A percentile compares a stretch with the other conserved stretches of the same genome.
Evolutionary conservation across 2,113 vertebrate genomes (phyloP).

Genomic region (Lophius piscatorius): DNA sequence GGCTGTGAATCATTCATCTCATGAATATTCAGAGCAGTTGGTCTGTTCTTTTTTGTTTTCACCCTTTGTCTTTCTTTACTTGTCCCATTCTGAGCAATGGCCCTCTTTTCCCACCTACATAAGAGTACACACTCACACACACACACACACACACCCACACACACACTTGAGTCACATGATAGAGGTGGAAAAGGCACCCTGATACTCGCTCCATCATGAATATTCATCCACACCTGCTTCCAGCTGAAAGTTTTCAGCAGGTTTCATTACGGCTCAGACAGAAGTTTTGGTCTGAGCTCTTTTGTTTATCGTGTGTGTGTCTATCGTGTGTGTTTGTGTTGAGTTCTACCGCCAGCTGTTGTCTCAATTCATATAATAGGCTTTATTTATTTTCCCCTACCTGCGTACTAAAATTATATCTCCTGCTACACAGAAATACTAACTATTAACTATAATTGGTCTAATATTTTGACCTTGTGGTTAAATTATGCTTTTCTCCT

Average conservation of each 20-base stretch:
- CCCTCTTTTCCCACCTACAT: slow-evolving; percentile 71
- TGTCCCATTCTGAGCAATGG: slow-evolving; percentile 58
- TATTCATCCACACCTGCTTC: slow-evolving; percentile 81
- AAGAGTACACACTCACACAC: slow-evolving; percentile 32
- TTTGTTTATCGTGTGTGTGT: slow-evolving; percentile 20
- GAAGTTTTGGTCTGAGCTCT: slow-evolving; percentile 58
- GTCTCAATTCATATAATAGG: slow-evolving; percentile 12
- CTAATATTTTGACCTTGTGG: slow-evolving; percentile 45
- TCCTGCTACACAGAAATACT: slow-evolving; percentile 33
- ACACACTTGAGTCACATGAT: slow-evolving; percentile 47
- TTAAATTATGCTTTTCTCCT: slow-evolving; percentile 47
- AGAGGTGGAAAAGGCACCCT: slow-evolving; percentile 52
- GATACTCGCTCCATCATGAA: slow-evolving; percentile 69
- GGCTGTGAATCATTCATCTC: slow-evolving; percentile 34
- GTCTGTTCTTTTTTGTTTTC: slow-evolving; percentile 52
- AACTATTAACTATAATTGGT: slow-evolving; percentile 41
- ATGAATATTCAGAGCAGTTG: slow-evolving; percentile 71
- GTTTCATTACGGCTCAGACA: slow-evolving; percentile 64
- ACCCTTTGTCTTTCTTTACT: slow-evolving; percentile 55
- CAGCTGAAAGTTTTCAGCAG: slow-evolving; percentile 64
- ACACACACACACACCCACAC: slow-evolving; percentile 9
- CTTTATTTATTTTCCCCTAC: slow-evolving; percentile 27
- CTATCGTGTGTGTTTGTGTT: not conserved
- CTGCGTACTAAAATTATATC: slow-evolving; percentile 24
- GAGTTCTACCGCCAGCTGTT: slow-evolving; percentile 13